Evolutionary conservation across 2,888 invertebrate species (phyloP).

Genomic region (Plebejus argus): DNA sequence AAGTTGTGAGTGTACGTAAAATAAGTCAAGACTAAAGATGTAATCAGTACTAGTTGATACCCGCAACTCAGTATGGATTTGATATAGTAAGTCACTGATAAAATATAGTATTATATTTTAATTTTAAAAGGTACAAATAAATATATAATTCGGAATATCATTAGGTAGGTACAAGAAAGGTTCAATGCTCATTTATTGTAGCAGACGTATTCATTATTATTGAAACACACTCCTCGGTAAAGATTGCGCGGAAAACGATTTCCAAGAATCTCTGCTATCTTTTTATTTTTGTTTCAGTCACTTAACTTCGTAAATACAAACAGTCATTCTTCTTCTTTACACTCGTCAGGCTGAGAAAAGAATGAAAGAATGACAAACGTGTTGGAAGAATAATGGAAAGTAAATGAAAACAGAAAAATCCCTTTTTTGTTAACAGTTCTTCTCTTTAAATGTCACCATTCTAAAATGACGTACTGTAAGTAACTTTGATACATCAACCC

Average conservation of each 20-base stretch:
- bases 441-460: constrained; percentile 36
- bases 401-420: constrained; percentile 77
- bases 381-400: constrained; percentile 76
- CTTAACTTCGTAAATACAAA: constrained; percentile 73
- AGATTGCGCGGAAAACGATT: constrained; percentile 50
- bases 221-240: constrained; percentile 32
- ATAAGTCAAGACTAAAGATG: too few relatives aligned
- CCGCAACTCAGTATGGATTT: too few relatives aligned
- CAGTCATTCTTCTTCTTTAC: constrained; percentile 71
- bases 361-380: constrained; percentile 78
- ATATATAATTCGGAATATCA: too few relatives aligned
- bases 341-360: constrained; percentile 66
- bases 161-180: too few relatives aligned
- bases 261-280: constrained; percentile 50
- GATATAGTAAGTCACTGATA: too few relatives aligned
- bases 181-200: too few relatives aligned
- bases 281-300: constrained; percentile 62
- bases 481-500: neutral
- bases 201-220: constrained; percentile 32
- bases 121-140: too few relatives aligned
- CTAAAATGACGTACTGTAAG: neutral
- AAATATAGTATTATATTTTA: too few relatives aligned
- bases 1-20: too few relatives aligned
- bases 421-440: constrained; percentile 53
- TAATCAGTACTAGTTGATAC: too few relatives aligned